Evolutionary conservation across 2,888 invertebrate genomes (phyloP).

Genomic region (Palloptera scutellata): DNA sequence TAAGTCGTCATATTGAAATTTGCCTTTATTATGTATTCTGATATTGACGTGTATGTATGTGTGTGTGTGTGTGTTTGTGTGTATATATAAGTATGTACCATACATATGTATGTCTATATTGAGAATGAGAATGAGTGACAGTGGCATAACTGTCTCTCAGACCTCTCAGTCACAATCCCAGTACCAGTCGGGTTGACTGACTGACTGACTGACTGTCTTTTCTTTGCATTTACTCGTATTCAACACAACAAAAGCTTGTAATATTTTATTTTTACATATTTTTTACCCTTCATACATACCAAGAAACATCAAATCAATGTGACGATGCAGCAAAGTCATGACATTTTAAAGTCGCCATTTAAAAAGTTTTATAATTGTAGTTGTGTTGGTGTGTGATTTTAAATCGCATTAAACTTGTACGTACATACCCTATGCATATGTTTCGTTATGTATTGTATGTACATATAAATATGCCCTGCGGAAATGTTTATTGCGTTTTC

Average conservation of each 20-base stretch:
- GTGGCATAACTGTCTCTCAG: no score
- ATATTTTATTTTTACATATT: no score
- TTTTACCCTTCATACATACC: conserved; percentile 25
- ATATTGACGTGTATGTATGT: background rate
- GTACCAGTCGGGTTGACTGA: no score
- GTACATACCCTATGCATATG: background rate
- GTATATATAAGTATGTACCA: no score
- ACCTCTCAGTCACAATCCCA: no score
- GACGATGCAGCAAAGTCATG: conserved; percentile 37
- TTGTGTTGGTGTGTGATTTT: background rate
- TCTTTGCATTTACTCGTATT: background rate
- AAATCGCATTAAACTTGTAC: conserved; percentile 4
- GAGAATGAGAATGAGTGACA: conserved; percentile 2
- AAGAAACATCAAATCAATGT: conserved; percentile 15
- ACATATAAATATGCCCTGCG: background rate
- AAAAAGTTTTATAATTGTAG: background rate
- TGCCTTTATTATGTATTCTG: background rate
- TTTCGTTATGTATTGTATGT: no score
- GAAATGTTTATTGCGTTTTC: background rate
- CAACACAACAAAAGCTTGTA: conserved; percentile 30
- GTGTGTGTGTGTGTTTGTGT: no score
- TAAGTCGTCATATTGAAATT: conserved; percentile 15
- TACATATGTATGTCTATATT: background rate
- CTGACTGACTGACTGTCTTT: background rate
- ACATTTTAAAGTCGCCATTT: conserved; percentile 42